phyloP scores from a whole-genome alignment of 2,888 invertebrate genomes.

The Heteromyza rotundicornis region DNA sequence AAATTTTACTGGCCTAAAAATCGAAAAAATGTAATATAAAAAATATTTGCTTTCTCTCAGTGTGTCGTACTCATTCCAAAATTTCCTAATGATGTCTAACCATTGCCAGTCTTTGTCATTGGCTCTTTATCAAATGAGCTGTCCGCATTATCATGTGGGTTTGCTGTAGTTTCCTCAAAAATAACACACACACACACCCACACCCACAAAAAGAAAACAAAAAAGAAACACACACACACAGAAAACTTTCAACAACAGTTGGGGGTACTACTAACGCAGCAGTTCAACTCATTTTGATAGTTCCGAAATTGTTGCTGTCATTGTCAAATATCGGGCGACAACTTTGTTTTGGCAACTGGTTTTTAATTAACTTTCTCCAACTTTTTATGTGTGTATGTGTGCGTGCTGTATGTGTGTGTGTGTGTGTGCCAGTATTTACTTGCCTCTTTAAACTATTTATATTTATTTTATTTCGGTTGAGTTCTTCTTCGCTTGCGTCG shows the following conservation, averaged over 20 bases:
- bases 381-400: not conserved
- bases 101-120: too few relatives aligned
- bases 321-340: not conserved
- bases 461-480: not conserved
- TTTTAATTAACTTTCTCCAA: not conserved
- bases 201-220: too few relatives aligned
- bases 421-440: not conserved
- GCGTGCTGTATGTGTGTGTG: not conserved
- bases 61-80: not conserved
- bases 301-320: slow-evolving; percentile 4
- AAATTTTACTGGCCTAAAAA: too few relatives aligned
- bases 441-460: not conserved
- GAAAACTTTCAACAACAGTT: too few relatives aligned
- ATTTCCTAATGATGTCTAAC: not conserved
- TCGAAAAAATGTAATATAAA: too few relatives aligned
- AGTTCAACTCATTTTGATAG: not conserved
- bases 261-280: not conserved
- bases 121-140: too few relatives aligned
- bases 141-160: too few relatives aligned
- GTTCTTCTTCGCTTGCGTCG: too few relatives aligned
- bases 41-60: not conserved
- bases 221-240: too few relatives aligned
- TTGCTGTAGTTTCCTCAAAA: too few relatives aligned
- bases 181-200: too few relatives aligned
- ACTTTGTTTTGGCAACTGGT: not conserved